Base-by-base conservation (phyloP, 1,140 invertebrate species). In the Ephestia elutella region DNA sequence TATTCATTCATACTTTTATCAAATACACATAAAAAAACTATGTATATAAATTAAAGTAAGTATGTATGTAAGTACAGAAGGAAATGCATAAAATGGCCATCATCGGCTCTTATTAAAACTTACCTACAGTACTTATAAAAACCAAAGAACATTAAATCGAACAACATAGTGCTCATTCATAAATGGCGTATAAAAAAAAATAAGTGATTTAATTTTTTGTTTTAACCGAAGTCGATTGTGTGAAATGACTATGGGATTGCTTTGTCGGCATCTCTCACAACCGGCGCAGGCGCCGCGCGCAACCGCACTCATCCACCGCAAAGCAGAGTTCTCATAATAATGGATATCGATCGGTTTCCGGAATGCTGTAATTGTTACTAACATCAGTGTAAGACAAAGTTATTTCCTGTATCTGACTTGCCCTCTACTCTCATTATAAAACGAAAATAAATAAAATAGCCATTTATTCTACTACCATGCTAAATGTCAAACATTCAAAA, bases 121-220 rank as follows among this genome's bases (percentile, higher is more conserved):
- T n/a, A n/a, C n/a, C n/a, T n/a, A n/a, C n/a, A n/a, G n/a, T 17
- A 44, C 38, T 4, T 44, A 44, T 44, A 44, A n/a, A 38, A 44
- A 44, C 38, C 38, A 44, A 5, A 20, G 54, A 54, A 44, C 32
- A 55, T 55, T 55, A 44, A 55, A 19, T 44, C 32, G 20, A 20
- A 38, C 13, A 54, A 54, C 54, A 20, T 30, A 9, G 17, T 5
- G 53, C 25, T 15, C 32, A 44, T 44, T 25, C 53, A 55, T 44
- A 38, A 38, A 25, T 38, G 54, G 54, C 13, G 11, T 13, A 50
- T 20, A 50, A 50, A 11, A 32, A 35, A 25, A 19, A 20, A 44
- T 5, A 8, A 30, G 5, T 38, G 15, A 56, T 48, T 55, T 28
- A 56, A 48, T 48, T 56, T 56, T 49, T 56, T 56, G 55, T 56